Percentiles rank a stretch among this genome's conserved stretches.
Evolutionary conservation across 2,888 invertebrate species (phyloP).

Genomic region (Octodonta nipae): DNA sequence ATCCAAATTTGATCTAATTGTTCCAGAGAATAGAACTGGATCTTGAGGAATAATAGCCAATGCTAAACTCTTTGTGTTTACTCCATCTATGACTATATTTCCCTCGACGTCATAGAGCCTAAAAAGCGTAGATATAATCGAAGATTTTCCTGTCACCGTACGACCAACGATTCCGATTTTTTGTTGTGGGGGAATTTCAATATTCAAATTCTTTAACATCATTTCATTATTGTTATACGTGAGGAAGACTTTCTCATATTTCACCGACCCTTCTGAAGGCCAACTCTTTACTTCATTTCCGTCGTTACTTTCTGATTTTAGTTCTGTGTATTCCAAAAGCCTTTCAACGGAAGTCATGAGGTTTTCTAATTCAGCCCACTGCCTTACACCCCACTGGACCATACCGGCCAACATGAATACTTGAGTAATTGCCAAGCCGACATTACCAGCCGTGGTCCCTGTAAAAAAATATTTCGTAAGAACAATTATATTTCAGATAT

Average conservation of each 20-base stretch:
- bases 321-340: conserved; percentile 38
- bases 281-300: conserved; percentile 48
- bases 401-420: conserved; percentile 60
- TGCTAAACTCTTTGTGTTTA: conserved; percentile 55
- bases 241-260: conserved; percentile 53
- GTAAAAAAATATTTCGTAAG: no score
- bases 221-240: conserved; percentile 58
- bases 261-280: conserved; percentile 56
- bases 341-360: conserved; percentile 85
- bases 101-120: conserved; percentile 67
- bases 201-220: conserved; percentile 57
- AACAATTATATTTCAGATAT: no score
- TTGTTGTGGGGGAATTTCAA: conserved; percentile 51
- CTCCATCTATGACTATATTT: conserved; percentile 62
- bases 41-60: conserved; percentile 77
- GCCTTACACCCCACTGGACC: conserved; percentile 53
- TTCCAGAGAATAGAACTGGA: conserved; percentile 65
- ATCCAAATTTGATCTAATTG: conserved; percentile 34
- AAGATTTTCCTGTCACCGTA: conserved; percentile 73
- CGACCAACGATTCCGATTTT: conserved; percentile 71
- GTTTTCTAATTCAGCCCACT: conserved; percentile 70
- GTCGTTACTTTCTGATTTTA: conserved; percentile 31
- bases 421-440: conserved; percentile 59
- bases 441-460: conserved; percentile 22
- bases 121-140: conserved; percentile 62